Evolutionary conservation across 2,797 vertebrate genomes (phyloP).

Genomic region (Ptychobarbus kaznakovi): DNA sequence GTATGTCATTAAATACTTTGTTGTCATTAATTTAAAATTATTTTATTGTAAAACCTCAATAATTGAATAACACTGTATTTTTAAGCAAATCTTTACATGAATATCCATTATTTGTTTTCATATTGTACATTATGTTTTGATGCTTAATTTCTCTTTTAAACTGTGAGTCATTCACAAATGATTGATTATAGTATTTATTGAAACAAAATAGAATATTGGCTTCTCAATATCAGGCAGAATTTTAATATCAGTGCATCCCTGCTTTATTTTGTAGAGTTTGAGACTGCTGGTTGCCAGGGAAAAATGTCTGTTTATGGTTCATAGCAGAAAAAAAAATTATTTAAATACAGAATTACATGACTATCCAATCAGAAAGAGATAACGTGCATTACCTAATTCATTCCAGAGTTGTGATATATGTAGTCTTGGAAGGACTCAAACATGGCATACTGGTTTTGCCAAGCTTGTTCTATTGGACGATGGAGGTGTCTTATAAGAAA

Average conservation of each 20-base stretch:
- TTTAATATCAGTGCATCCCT: too few relatives aligned
- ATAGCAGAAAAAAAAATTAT: background rate
- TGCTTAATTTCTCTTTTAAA: background rate
- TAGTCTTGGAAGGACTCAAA: background rate
- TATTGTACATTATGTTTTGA: background rate
- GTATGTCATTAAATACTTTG: background rate
- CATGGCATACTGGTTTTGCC: constrained; percentile 1
- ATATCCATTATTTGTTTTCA: background rate
- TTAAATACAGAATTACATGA: background rate
- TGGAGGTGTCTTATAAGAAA: constrained; percentile 48
- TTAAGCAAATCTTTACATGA: background rate
- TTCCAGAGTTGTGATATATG: background rate
- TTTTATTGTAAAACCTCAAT: background rate
- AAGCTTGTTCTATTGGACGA: background rate
- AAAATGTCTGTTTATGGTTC: background rate
- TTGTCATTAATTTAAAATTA: too few relatives aligned
- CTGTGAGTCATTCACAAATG: background rate
- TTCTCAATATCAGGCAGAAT: background rate
- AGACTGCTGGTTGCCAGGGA: background rate
- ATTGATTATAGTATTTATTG: background rate
- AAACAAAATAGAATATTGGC: background rate
- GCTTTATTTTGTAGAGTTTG: background rate
- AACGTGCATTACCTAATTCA: background rate
- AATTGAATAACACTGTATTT: background rate
- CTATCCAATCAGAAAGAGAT: background rate